Percentiles rank a stretch among this genome's conserved stretches.
phyloP scores from a whole-genome alignment of 2,888 invertebrate species.

The Parascotia fuliginaria region DNA sequence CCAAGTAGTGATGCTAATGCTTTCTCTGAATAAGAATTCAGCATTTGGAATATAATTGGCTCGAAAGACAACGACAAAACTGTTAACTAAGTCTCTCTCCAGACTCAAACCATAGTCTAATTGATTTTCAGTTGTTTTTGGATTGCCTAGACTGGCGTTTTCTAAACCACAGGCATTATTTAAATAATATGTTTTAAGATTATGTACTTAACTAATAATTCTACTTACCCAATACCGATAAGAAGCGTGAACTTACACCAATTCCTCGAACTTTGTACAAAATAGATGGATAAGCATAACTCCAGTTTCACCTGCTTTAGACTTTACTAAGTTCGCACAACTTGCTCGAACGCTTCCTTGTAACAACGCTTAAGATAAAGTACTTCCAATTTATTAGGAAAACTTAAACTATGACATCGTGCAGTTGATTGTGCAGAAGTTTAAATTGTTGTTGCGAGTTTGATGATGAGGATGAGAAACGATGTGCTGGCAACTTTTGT shows the following conservation, averaged over 20 bases:
- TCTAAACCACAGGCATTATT: too few relatives aligned
- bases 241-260: conserved; percentile 19
- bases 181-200: too few relatives aligned
- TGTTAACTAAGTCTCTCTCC: too few relatives aligned
- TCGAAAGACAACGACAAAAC: too few relatives aligned
- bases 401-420: conserved; percentile 57
- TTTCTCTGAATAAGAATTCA: too few relatives aligned
- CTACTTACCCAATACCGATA: conserved; percentile 9
- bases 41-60: too few relatives aligned
- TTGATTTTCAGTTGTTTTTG: too few relatives aligned
- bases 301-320: conserved; percentile 42
- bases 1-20: too few relatives aligned
- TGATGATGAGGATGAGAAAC: conserved; percentile 20
- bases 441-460: conserved; percentile 39
- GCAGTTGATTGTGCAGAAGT: conserved; percentile 36
- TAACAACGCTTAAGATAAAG: conserved; percentile 59
- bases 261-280: conserved; percentile 29
- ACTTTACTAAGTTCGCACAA: conserved; percentile 45
- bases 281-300: conserved; percentile 45
- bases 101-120: too few relatives aligned
- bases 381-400: conserved; percentile 66
- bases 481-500: conserved; percentile 21
- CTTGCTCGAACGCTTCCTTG: conserved; percentile 36
- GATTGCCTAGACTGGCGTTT: too few relatives aligned
- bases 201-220: conserved; percentile 9